Evolutionary conservation across 1,140 invertebrate genomes (phyloP).

Genomic region (Drosophila simulans): DNA sequence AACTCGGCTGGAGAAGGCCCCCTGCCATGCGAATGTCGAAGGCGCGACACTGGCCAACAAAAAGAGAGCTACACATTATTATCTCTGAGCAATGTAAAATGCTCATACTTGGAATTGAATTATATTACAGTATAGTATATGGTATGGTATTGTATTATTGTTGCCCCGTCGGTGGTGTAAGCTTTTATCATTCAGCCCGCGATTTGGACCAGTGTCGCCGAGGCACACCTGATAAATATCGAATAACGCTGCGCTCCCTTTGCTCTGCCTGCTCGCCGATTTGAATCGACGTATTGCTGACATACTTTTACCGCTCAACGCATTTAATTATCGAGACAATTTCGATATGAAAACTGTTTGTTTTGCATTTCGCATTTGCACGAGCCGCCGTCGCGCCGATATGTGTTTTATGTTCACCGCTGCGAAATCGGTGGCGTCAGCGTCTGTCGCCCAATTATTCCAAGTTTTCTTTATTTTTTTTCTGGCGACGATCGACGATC

Average conservation of each 20-base stretch:
- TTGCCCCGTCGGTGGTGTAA: neutral
- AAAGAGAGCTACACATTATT: neutral
- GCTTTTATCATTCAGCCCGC: neutral
- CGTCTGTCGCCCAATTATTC: conserved; percentile 78
- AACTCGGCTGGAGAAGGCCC: conserved; percentile 23
- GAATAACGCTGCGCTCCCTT: conserved; percentile 12
- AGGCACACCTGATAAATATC: conserved; percentile 28
- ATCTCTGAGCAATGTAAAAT: neutral
- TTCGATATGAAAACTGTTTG: conserved; percentile 72
- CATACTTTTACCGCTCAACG: conserved; percentile 78
- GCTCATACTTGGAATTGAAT: neutral
- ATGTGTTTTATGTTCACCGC: conserved; percentile 58
- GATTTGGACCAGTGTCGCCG: conserved; percentile 23
- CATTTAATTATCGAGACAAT: conserved; percentile 81
- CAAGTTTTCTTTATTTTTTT: conserved; percentile 12
- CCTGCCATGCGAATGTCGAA: conserved; percentile 33
- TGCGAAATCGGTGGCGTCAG: conserved; percentile 49
- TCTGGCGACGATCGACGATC: conserved; percentile 57
- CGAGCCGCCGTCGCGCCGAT: conserved; percentile 42
- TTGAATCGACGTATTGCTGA: conserved; percentile 43
- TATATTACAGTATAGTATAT: too few species aligned
- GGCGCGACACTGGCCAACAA: conserved; percentile 15
- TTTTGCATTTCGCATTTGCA: conserved; percentile 78
- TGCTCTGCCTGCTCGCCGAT: conserved; percentile 9
- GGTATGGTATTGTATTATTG: too few species aligned